These are phyloP conservation scores for Podarcis muralis DNA, from an alignment of 2,113 vertebrate genomes.

Conservation along the genomic window DNA sequence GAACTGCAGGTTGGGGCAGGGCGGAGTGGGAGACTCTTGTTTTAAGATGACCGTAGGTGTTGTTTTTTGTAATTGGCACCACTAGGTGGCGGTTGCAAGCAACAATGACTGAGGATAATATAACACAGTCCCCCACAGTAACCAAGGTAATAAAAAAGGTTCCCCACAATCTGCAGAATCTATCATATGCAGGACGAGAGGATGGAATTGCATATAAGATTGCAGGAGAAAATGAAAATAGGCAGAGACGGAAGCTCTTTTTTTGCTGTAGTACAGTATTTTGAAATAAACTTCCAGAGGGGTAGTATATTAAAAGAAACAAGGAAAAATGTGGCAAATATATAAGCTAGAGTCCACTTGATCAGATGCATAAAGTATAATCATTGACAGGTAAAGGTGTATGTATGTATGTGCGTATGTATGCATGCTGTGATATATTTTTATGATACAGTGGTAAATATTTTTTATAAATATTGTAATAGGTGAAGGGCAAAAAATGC, in stretches of 20 bases:
- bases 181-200: background rate
- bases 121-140: background rate
- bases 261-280: background rate
- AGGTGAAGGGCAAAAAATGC: background rate
- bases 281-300: too few species aligned
- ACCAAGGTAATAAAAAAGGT: too few species aligned
- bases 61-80: background rate
- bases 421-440: too few species aligned
- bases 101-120: background rate
- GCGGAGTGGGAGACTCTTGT: background rate
- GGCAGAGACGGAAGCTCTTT: background rate
- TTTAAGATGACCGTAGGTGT: background rate
- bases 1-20: background rate
- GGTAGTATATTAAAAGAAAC: background rate
- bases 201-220: background rate
- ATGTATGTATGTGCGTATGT: background rate
- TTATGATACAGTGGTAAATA: too few species aligned
- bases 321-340: too few species aligned
- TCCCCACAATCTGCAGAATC: background rate
- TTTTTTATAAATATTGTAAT: background rate
- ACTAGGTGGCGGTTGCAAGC: background rate
- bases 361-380: background rate
- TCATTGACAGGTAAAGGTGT: background rate
- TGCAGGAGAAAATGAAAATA: background rate
- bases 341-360: background rate